Conservation (phyloP, 2,888 invertebrate genomes). For the Lepeophtheirus nordmannii region DNA sequence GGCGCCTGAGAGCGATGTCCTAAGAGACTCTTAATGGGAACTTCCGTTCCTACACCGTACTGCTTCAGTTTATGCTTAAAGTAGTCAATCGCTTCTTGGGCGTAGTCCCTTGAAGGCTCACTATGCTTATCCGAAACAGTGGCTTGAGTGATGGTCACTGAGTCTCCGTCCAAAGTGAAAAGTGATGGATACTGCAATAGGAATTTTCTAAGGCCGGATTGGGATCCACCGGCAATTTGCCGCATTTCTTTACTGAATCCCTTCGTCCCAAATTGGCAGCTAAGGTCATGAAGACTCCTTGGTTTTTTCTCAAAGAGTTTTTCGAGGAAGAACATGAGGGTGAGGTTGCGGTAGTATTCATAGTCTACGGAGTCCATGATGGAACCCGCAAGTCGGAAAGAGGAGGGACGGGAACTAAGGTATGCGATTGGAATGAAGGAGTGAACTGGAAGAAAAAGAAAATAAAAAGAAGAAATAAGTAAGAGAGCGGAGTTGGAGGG, state of each 20-base stretch:
- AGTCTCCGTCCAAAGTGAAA: slow-evolving; percentile 82
- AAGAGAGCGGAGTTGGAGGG: too few relatives aligned
- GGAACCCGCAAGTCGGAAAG: neutral
- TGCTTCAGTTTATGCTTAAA: slow-evolving; percentile 86
- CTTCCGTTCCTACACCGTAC: slow-evolving; percentile 87
- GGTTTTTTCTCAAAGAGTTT: slow-evolving; percentile 63
- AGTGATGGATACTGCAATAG: slow-evolving; percentile 74
- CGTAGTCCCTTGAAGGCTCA: slow-evolving; percentile 58
- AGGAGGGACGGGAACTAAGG: too few relatives aligned
- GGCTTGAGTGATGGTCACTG: slow-evolving; percentile 31
- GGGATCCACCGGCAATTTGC: slow-evolving; percentile 62
- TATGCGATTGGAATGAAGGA: too few relatives aligned
- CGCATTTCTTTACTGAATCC: slow-evolving; percentile 98
- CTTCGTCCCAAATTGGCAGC: slow-evolving; percentile 97
- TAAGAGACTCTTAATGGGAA: slow-evolving; percentile 85
- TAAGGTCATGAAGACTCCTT: slow-evolving; percentile 87
- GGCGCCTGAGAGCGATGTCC: slow-evolving; percentile 93
- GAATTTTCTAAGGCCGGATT: slow-evolving; percentile 91
- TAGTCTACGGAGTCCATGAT: slow-evolving; percentile 81
- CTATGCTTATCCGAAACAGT: slow-evolving; percentile 28
- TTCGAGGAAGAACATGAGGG: slow-evolving; percentile 94
- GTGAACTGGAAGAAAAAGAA: too few relatives aligned
- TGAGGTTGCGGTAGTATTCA: slow-evolving; percentile 83
- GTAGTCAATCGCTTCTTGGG: slow-evolving; percentile 91
- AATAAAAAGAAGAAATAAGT: too few relatives aligned